phyloP scores from a whole-genome alignment of 2,797 vertebrate species.

The Spheniscus humboldti region DNA sequence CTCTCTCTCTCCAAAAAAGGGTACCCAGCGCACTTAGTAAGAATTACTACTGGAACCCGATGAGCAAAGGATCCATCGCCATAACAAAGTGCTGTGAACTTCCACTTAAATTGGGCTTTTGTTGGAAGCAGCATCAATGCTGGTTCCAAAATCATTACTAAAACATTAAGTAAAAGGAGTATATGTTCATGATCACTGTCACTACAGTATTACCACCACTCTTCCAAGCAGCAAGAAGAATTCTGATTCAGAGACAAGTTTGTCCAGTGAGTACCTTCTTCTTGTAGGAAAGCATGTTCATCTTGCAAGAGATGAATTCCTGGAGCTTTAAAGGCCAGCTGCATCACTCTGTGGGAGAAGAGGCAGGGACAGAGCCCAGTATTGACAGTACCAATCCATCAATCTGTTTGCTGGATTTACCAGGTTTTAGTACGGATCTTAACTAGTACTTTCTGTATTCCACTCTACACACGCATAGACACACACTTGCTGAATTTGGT shows the following conservation, averaged over 20 bases:
- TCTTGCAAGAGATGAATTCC: neutral
- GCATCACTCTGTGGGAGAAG: neutral
- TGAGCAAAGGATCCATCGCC: neutral
- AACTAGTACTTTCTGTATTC: neutral
- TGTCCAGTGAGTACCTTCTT: neutral
- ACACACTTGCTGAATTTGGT: neutral
- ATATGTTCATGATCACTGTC: neutral
- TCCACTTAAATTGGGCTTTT: neutral
- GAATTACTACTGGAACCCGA: neutral
- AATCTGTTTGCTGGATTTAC: neutral
- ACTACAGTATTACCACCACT: neutral
- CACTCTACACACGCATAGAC: neutral
- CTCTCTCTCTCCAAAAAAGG: neutral
- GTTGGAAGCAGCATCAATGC: neutral
- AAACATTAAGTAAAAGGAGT: neutral
- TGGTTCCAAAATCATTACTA: neutral
- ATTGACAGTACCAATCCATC: neutral
- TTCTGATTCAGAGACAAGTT: neutral
- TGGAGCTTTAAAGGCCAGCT: neutral
- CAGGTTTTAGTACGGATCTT: neutral
- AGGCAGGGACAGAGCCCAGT: neutral
- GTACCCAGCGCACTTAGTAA: neutral
- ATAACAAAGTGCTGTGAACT: neutral
- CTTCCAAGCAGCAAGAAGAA: neutral
- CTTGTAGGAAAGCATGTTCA: neutral